Base-by-base conservation (phyloP, 1,140 invertebrate species). In the Drosophila melanica region DNA sequence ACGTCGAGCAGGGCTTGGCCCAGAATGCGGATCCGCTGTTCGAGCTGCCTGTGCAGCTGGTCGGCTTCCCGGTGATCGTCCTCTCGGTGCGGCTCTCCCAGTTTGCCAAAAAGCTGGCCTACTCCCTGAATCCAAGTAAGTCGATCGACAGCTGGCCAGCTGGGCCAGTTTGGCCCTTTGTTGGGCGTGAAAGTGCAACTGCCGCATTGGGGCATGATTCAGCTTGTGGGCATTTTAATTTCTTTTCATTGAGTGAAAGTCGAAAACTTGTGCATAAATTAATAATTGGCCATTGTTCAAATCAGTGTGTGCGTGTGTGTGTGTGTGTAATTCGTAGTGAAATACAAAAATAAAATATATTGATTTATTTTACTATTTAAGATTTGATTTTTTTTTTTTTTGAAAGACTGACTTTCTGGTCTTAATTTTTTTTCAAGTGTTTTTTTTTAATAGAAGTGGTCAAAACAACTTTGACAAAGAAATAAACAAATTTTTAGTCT, bases 11-110 rank as follows among this genome's bases (percentile, higher is more conserved):
- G 69, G 86, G 80, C 18, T 20, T 90, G 53, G 79, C 90, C 44
- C 90, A 91, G 54, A 87, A 92, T 16, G 91, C 93, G 3, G 95
- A 96, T 79, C 94, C 94, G 12, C 78, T 93, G 0, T 96, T 97
- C 79, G 95, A 96, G 87, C 78, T 97, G 42, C 96, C 96, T 1
- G 95, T 97, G 10, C 96, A 97, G 90, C 92, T 97, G 39, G 93
- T 97, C 8, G 96, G 96, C 47, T 97, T 97, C 82, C 96, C 96
- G 0, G 94, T 97, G 39, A 97, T 97, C 76, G 95, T 97, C 53
- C 87, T 96, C 23, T 95, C 96, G 3, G 96, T 97, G n/a, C 93
- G 95, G 84, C 92, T 97, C 44, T 94, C 95, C 1, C 96, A 96
- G 92, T 97, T 97, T 79, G 94, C 96, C 53, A 97, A 96, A 92